Evolutionary conservation across 2,888 invertebrate genomes (phyloP), one percentile per base, ranked within the genome.

Genomic region (Polydrusus cervinus): DNA sequence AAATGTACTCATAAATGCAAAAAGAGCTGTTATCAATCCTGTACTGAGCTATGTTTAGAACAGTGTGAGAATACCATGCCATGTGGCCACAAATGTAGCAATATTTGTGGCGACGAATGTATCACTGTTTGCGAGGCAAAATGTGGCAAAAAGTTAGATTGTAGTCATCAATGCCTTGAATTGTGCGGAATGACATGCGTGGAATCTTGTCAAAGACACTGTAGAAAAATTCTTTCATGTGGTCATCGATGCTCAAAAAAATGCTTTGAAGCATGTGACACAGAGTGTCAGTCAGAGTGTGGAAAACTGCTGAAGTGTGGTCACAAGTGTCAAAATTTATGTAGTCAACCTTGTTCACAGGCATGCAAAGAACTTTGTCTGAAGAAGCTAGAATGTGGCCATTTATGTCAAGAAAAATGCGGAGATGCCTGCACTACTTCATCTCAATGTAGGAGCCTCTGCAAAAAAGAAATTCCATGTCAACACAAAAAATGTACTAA

Each of bases 261-360:
- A 13, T 53, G 53, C 20, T 20, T 20, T 25, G 51, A 51, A 20
- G 20, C 9, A 13, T 53, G 53, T 13, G 53, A 7, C 13, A 53
- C 11, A 25, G 53, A 25, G 11, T 53, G 53, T 30, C 13, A 25
- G 20, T 51, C 51, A 10, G 13, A 10, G 11, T 25, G 25, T 64
- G 13, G 8, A 18, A 45, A 43, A 43, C 1, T 43, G 20, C 18
- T 45, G 18, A 9, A 45, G 11, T 64, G 64, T 64, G 64, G 64
- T 11, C 64, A 64, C 16, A 2, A 45, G 13, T 51, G 51, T 20
- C 7, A 51, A 25, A 10, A 20, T 20, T 16, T 51, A 3, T 51
- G 51, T 11, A 20, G 51, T 20, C 51, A 51, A 51, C 51, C 25
- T 20, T 51, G 51, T 25, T 11, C 20, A 13, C 18, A 16, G 10